Base-by-base conservation (phyloP, 2,888 invertebrate genomes). In the Spatulosminthurus flaviceps region DNA sequence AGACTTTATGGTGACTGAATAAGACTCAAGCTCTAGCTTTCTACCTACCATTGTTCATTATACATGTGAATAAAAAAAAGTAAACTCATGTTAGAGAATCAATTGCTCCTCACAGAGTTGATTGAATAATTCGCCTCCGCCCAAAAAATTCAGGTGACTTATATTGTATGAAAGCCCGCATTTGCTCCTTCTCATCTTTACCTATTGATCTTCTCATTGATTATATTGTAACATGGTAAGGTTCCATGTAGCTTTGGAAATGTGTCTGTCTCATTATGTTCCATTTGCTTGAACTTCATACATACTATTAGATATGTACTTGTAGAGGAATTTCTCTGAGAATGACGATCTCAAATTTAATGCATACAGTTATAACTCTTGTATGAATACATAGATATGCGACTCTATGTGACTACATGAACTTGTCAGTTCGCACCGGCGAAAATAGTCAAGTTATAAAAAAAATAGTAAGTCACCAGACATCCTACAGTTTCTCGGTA, bases 91-190 rank as follows among this genome's bases (percentile, higher is more conserved):
- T 24, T 67, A 26, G 9, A 76, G 67, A 76, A 76, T 66, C 67
- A 69, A 76, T 76, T 76, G 76, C 76, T 76, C 67, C 76, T 76
- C 76, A 76, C 66, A 42, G 76, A 76, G 43, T 76, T 76, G 72
- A 71, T 67, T 71, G 79, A 79, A 79, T 77, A 77, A 79, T 79
- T 79, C 79, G 79, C 79, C 79, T 79, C 79, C 79, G 73, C 79
- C 79, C 79, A 34, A 79, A n/a, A n/a, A n/a, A 66, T 75, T 79
- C 76, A 79, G 77, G 76, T 79, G 72, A 79, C 77, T 77, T 77
- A 77, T 51, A 66, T 70, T 79, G 61, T 79, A 42, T 79, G 74
- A 66, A 77, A 79, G 79, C 72, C 77, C 79, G 72, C 76, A 28
- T 70, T 9, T 41, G 34, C 28, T 64, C 11, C 70, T 41, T 42